Base-by-base conservation (phyloP, 2,797 vertebrate genomes). In the Chromobotia macracanthus region DNA sequence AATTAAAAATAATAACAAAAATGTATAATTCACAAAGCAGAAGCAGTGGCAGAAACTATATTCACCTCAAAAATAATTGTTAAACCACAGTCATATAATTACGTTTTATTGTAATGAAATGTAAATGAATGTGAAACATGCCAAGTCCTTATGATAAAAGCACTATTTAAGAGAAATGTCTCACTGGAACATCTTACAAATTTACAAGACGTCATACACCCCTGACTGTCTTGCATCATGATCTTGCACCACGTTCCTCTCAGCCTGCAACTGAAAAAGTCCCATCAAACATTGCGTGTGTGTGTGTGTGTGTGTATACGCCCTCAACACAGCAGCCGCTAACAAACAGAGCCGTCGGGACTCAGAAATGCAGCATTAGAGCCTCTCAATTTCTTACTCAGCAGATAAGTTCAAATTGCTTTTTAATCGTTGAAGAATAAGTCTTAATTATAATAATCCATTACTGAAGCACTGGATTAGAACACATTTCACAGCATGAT, bases 331-430 rank as follows among this genome's bases (percentile, higher is more conserved):
- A 56, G 16, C 21, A 23, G 72, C 28, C 9, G 50, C 15, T 75
- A 75, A 56, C 18, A 75, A 61, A 67, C 65, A n/a, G 50, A 41
- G 50, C 18, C 44, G 70, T 56, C 61, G 7, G 11, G 16, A 31
- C 11, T 65, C 21, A 5, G 61, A 74, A 74, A 21, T 8, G 25
- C 60, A 12, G 21, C 21, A 25, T 35, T 68, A 19, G 9, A 72
- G 65, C 23, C 15, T 55, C 18, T 35, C 61, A n/a, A n/a, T 18
- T 63, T 63, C 28, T 63, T 18, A 56, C 31, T 31, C 11, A 50
- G 55, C 46, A 28, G 23, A 15, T 51, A 71, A 51, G 11, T 55
- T 70, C n/a, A 51, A 41, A 75, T 53, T 53, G 6, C 48, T 41
- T 65, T 38, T 19, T 3, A 64, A 53, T 63, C 25, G 19, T 41